Evolutionary conservation across 2,797 vertebrate species (phyloP).

Genomic region (Vespertilio murinus): DNA sequence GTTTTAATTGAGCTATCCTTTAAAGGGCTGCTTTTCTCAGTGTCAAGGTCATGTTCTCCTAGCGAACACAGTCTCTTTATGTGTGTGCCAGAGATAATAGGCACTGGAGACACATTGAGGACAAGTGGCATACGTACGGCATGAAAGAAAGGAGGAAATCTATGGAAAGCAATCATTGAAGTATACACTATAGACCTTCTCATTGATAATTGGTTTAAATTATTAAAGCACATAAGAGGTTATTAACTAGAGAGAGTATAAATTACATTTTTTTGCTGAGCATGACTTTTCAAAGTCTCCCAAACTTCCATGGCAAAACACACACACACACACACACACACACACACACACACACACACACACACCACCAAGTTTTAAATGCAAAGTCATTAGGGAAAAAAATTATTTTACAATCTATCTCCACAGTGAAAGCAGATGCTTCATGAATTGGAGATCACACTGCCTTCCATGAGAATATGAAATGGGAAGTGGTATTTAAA

Average conservation of each 20-base stretch:
- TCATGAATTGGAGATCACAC: slow-evolving; percentile 57
- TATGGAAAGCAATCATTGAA: slow-evolving; percentile 83
- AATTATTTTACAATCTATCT: slow-evolving; percentile 69
- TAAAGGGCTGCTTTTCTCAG: slow-evolving; percentile 76
- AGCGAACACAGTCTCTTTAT: slow-evolving; percentile 83
- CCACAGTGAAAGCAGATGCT: slow-evolving; percentile 64
- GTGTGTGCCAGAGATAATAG: slow-evolving; percentile 80
- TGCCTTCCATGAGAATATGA: slow-evolving; percentile 21
- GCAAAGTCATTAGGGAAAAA: slow-evolving; percentile 68
- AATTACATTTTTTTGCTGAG: slow-evolving; percentile 81
- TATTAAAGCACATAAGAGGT: slow-evolving; percentile 83
- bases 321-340: background rate
- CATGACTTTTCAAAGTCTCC: slow-evolving; percentile 78
- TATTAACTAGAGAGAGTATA: slow-evolving; percentile 80
- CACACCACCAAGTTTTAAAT: slow-evolving; percentile 46
- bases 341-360: too few relatives aligned
- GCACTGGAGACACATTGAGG: slow-evolving; percentile 81
- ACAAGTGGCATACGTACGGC: slow-evolving; percentile 76
- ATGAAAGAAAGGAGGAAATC: slow-evolving; percentile 82
- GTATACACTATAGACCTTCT: slow-evolving; percentile 84
- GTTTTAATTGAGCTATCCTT: slow-evolving; percentile 88
- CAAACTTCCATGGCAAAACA: slow-evolving; percentile 75
- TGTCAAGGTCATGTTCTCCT: slow-evolving; percentile 86
- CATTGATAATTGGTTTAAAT: slow-evolving; percentile 85
- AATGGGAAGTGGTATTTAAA: slow-evolving; percentile 68